Evolutionary conservation across 2,113 vertebrate genomes (phyloP), one percentile per base, ranked within the genome.

Genomic region (Microtus montanus): DNA sequence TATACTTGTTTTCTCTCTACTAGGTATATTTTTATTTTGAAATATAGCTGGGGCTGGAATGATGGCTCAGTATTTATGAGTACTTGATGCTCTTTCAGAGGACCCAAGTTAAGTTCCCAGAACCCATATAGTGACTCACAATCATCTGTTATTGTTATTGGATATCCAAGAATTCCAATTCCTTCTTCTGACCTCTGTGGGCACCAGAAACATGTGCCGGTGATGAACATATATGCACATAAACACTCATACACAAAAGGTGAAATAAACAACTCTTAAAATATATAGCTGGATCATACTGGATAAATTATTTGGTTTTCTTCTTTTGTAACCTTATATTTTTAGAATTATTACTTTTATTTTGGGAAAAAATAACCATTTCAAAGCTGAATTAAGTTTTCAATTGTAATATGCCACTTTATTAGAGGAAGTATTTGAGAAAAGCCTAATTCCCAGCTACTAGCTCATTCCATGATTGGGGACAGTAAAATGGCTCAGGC

Each of bases 91-190:
- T 58, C 35, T 80, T 80, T 11, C 20, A 54, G 52, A 80, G 8
- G 11, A 58, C 10, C 11, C 20, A 7, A 19, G 20, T 58, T 80
- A 33, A 58, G 52, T 80, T 80, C 35, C 20, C 35, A 58, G 35
- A 1, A 54, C 19, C 35, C 49, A 80, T 0, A 1, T 54, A 20
- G 28, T 1, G 4, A 20, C 19, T n/a, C 33, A 58, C 5, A 58
- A 80, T 80, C 33, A 24, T n/a, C 4, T 47, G 33, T 80, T 54
- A 80, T 35, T 80, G 38, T 41, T 41, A 41, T 41, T 41, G 38
- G 38, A 41, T 41, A 80, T 80, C 33, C 49, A 80, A 80, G 2
- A 33, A 5, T n/a, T n/a, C 10, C 20, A n/a, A 24, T 58, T 35
- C 10, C 19, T 80, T n/a, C 19, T 79, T 15, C 20, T 12, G 5